Percentiles rank a stretch among this genome's conserved stretches.
These are phyloP conservation scores for Gastrophryne carolinensis DNA, from an alignment of 2,797 vertebrate genomes.

Conservation along the genomic window DNA sequence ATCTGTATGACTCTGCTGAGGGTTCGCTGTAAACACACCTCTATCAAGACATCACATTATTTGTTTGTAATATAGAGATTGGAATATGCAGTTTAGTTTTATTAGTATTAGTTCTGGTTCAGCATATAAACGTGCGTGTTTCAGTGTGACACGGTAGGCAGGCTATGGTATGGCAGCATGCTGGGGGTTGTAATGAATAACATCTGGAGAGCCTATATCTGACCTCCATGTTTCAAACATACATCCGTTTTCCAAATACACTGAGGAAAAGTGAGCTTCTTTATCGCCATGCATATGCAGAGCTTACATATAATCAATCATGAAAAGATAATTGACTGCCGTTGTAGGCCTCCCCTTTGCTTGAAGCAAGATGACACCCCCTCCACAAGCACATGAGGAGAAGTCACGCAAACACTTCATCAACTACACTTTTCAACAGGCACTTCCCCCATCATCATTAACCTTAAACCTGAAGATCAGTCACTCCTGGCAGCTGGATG, in stretches of 20 bases:
- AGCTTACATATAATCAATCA: slow-evolving; percentile 8
- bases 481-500: slow-evolving; percentile 32
- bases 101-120: not conserved
- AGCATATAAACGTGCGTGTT: not conserved
- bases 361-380: slow-evolving; percentile 15
- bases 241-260: not conserved
- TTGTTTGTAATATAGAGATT: not conserved
- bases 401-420: slow-evolving; percentile 45
- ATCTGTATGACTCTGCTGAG: not conserved
- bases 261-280: not conserved
- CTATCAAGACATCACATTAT: not conserved
- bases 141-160: not conserved
- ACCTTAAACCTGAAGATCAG: slow-evolving; percentile 35
- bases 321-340: slow-evolving; percentile 16
- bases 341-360: slow-evolving; percentile 14
- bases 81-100: not conserved
- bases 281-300: not conserved
- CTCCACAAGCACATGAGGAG: not conserved
- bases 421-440: not conserved
- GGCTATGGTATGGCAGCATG: not conserved
- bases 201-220: slow-evolving; percentile 10
- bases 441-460: slow-evolving; percentile 39
- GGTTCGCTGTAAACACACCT: not conserved
- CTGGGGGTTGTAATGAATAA: slow-evolving; percentile 12
- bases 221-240: not conserved